Percentiles rank a stretch among this genome's conserved stretches.
Evolutionary conservation across 2,888 invertebrate species (phyloP).

Genomic region (Carabus problematicus): DNA sequence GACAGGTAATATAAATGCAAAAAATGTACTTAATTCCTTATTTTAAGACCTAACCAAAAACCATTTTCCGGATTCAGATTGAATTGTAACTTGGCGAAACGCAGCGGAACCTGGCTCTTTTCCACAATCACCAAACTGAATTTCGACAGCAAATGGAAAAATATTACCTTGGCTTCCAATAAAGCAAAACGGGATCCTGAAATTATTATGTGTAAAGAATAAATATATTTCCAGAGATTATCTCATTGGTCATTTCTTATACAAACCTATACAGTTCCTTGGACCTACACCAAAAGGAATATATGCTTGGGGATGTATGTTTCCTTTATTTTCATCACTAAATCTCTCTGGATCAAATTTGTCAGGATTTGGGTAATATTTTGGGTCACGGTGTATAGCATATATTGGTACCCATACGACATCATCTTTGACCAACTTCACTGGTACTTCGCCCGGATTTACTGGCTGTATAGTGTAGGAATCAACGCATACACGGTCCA

Average conservation of each 20-base stretch:
- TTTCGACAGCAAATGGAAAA: conserved; percentile 6
- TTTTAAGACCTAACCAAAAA: conserved; percentile 46
- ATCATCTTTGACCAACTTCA: conserved; percentile 53
- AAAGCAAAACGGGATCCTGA: conserved; percentile 58
- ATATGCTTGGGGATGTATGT: conserved; percentile 51
- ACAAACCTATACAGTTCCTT: conserved; percentile 53
- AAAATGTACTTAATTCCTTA: conserved; percentile 32
- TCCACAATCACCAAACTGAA: conserved; percentile 11
- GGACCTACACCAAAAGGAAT: conserved; percentile 57
- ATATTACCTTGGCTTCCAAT: conserved; percentile 56
- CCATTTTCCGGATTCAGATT: conserved; percentile 56
- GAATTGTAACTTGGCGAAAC: conserved; percentile 54
- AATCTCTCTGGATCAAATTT: conserved; percentile 59
- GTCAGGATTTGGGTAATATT: conserved; percentile 55
- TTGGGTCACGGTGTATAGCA: conserved; percentile 55
- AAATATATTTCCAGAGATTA: background rate
- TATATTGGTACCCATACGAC: conserved; percentile 52
- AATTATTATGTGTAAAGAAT: conserved; percentile 31
- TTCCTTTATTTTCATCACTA: conserved; percentile 51
- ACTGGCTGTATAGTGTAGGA: conserved; percentile 52
- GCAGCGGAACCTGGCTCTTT: conserved; percentile 46
- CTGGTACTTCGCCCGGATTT: conserved; percentile 43
- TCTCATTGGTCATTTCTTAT: background rate
- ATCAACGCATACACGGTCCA: conserved; percentile 55
- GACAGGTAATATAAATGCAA: too few species aligned